Conservation (phyloP, 2,797 vertebrate species). For the Staurois parvus region DNA sequence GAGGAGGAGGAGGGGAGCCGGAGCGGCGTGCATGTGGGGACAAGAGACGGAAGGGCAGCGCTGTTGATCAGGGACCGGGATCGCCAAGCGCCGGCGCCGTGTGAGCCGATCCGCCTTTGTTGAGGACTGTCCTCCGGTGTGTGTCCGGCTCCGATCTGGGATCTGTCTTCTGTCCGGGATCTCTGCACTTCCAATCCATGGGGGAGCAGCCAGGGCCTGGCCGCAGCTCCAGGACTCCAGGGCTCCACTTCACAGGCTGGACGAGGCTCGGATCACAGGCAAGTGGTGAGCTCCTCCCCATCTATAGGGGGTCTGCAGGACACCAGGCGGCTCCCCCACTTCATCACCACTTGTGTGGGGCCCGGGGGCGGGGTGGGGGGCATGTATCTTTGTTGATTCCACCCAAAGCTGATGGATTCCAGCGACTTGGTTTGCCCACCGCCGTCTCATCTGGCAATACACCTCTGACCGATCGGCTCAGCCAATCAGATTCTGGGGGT, state of each 20-base stretch:
- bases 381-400: neutral
- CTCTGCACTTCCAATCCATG: neutral
- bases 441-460: no score
- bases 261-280: conserved; percentile 72
- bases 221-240: conserved; percentile 36
- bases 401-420: neutral
- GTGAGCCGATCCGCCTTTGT: conserved; percentile 56
- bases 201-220: conserved; percentile 39
- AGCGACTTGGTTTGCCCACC: no score
- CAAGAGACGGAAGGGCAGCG: conserved; percentile 76
- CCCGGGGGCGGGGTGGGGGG: conserved; percentile 47
- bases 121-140: neutral
- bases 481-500: no score
- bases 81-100: conserved; percentile 10
- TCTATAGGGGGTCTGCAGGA: conserved; percentile 58
- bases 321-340: no score
- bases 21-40: conserved; percentile 70
- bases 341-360: conserved; percentile 69
- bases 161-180: neutral
- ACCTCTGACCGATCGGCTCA: no score
- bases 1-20: conserved; percentile 68
- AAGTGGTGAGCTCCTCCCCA: conserved; percentile 76
- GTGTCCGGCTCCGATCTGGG: neutral
- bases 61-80: conserved; percentile 67
- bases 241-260: conserved; percentile 63